Evolutionary conservation across 2,113 vertebrate genomes (phyloP).

Genomic region (Lipophrys pholis): DNA sequence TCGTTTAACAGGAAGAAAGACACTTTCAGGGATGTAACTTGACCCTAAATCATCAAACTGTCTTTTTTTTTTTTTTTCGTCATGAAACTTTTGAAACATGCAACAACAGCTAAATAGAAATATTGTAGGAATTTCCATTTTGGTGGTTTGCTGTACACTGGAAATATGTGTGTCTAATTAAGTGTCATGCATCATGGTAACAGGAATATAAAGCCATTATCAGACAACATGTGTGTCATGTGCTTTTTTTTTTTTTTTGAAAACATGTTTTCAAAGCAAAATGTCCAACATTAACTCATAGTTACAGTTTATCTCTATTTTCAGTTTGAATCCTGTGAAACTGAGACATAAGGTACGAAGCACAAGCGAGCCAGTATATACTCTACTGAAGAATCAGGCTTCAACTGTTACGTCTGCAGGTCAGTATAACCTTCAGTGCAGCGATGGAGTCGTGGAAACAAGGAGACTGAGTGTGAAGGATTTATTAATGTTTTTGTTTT

Average conservation of each 20-base stretch:
- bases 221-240: constrained; percentile 40
- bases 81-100: constrained; percentile 1
- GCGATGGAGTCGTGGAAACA: too few relatives aligned
- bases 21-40: constrained; percentile 50
- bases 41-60: constrained; percentile 13
- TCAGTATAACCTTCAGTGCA: too few relatives aligned
- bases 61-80: constrained; percentile 5
- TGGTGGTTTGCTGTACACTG: constrained; percentile 21
- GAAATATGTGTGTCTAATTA: constrained; percentile 27
- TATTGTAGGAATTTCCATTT: constrained; percentile 13
- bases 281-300: too few relatives aligned
- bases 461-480: too few relatives aligned
- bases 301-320: too few relatives aligned
- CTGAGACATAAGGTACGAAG: too few relatives aligned
- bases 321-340: too few relatives aligned
- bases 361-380: too few relatives aligned
- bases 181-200: constrained; percentile 51
- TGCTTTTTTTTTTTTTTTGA: background rate
- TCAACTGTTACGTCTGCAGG: too few relatives aligned
- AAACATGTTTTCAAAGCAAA: constrained; percentile 22
- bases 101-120: constrained; percentile 15
- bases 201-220: constrained; percentile 81
- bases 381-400: too few relatives aligned
- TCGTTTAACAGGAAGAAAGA: constrained; percentile 23
- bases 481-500: too few relatives aligned